A percentile compares a stretch with the other conserved stretches of the same genome.
phyloP scores from a whole-genome alignment of 2,888 invertebrate species.

The Mesochorus sp. region DNA sequence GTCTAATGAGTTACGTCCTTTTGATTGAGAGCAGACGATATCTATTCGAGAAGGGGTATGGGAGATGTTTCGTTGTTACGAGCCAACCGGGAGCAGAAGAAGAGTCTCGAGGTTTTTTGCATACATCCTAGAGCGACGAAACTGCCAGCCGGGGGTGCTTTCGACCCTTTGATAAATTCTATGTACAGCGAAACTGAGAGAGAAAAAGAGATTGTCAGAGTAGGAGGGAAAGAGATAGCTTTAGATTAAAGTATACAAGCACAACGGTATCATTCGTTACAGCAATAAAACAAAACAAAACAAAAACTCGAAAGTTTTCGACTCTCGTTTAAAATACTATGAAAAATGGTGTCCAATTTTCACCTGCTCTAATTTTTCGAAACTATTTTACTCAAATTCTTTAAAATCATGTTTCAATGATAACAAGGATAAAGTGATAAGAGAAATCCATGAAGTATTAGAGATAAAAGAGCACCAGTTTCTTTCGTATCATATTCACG shows the following conservation, averaged over 20 bases:
- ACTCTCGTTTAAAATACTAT: background rate
- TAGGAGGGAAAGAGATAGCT: background rate
- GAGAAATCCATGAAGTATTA: background rate
- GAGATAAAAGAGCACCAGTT: slow-evolving; percentile 19
- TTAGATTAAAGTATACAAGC: background rate
- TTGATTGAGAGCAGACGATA: background rate
- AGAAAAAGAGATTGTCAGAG: background rate
- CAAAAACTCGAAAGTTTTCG: background rate
- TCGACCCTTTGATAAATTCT: slow-evolving; percentile 9
- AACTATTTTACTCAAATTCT: background rate
- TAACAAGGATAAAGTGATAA: slow-evolving; percentile 14
- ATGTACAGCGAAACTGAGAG: background rate
- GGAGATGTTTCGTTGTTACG: slow-evolving; percentile 39
- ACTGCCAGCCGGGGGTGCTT: slow-evolving; percentile 7
- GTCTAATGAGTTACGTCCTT: background rate
- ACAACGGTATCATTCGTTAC: too few relatives aligned
- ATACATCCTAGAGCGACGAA: slow-evolving; percentile 13
- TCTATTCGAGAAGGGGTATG: too few relatives aligned
- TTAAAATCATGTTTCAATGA: background rate
- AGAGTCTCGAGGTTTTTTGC: slow-evolving; percentile 21
- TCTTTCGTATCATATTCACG: slow-evolving; percentile 11
- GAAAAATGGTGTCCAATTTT: background rate
- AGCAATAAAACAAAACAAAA: background rate
- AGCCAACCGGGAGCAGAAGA: slow-evolving; percentile 35
- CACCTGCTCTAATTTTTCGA: background rate